Evolutionary conservation across 2,113 vertebrate species (phyloP).

Genomic region (Rousettus leschenaultii): DNA sequence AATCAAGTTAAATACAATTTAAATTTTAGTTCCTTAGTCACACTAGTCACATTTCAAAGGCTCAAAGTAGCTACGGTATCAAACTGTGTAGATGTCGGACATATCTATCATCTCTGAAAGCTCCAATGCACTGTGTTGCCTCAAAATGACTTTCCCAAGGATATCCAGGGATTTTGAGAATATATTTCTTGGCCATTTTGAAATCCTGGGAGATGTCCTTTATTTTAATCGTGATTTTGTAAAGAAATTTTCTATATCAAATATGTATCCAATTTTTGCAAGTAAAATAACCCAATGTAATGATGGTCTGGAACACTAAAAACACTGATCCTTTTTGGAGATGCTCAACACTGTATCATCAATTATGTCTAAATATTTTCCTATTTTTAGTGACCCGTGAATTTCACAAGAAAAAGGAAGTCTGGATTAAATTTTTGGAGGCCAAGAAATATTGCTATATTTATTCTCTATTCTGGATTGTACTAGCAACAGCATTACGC

Average conservation of each 20-base stretch:
- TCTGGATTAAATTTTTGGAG: not conserved
- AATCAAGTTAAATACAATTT: not conserved
- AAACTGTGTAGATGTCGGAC: fast-evolving
- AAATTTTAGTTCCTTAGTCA: not conserved
- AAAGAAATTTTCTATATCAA: not conserved
- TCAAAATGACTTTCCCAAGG: not conserved
- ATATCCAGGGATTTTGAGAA: not conserved
- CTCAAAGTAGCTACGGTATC: fast-evolving
- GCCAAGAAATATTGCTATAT: not conserved
- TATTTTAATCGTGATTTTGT: constrained; percentile 10
- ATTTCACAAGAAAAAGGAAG: constrained; percentile 10
- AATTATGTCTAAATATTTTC: not conserved
- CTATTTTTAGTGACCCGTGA: constrained; percentile 24
- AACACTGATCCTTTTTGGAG: not conserved
- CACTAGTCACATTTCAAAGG: not conserved
- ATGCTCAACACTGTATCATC: not conserved
- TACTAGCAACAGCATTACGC: not conserved
- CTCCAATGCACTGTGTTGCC: not conserved
- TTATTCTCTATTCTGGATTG: not conserved
- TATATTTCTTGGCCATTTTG: not conserved
- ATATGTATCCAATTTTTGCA: constrained; percentile 13
- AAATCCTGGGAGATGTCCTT: not conserved
- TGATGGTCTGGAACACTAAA: not conserved
- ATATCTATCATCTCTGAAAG: not conserved
- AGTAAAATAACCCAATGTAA: not conserved